These are phyloP conservation scores for Halesus radiatus DNA, from an alignment of 1,140 invertebrate species.

Conservation along the genomic window DNA sequence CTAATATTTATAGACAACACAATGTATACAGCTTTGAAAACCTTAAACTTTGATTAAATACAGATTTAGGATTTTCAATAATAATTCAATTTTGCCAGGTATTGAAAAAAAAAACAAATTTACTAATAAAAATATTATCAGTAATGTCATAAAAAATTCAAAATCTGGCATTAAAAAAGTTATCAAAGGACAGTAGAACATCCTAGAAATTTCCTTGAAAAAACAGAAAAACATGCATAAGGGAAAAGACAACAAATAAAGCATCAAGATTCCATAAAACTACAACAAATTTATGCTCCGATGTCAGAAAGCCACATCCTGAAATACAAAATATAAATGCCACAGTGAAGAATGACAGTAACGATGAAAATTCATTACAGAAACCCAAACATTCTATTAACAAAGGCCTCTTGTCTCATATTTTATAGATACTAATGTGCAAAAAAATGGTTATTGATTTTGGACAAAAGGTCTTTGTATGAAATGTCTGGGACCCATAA, in stretches of 20 bases:
- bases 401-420: too few species aligned
- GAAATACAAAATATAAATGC: conserved; percentile 26
- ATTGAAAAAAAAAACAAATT: not conserved
- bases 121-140: not conserved
- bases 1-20: too few species aligned
- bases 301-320: conserved; percentile 10
- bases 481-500: too few species aligned
- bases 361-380: conserved; percentile 9
- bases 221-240: conserved; percentile 5
- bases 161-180: not conserved
- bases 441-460: too few species aligned
- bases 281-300: conserved; percentile 6
- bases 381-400: not conserved
- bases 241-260: conserved; percentile 11
- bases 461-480: too few species aligned
- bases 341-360: not conserved
- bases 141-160: not conserved
- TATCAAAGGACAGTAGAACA: not conserved
- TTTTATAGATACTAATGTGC: too few species aligned
- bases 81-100: not conserved
- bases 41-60: too few species aligned
- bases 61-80: too few species aligned
- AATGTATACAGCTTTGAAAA: too few species aligned
- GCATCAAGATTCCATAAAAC: not conserved
- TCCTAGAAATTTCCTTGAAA: conserved; percentile 8